phyloP scores from a whole-genome alignment of 2,113 vertebrate genomes.

The Myotis lucifugus region DNA sequence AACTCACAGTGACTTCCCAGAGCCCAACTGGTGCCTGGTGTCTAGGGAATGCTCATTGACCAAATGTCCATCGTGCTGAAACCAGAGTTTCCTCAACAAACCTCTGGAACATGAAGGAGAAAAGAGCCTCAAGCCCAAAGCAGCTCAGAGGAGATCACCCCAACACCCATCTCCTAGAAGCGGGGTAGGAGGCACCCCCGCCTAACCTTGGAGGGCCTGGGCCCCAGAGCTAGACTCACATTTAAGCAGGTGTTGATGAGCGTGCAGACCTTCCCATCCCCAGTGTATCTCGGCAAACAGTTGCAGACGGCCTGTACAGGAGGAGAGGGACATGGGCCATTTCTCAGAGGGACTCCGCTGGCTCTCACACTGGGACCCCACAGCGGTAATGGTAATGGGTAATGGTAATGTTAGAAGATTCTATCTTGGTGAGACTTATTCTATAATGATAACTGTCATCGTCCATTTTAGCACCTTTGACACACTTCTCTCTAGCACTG shows the following conservation, averaged over 20 bases:
- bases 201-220: neutral
- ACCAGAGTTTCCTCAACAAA: neutral
- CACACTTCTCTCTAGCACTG: neutral
- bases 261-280: slow-evolving; percentile 88
- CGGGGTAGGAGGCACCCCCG: accelerated
- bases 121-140: neutral
- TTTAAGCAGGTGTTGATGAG: slow-evolving; percentile 87
- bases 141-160: neutral
- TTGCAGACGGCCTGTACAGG: slow-evolving; percentile 89
- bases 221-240: slow-evolving; percentile 81
- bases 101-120: neutral
- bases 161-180: accelerated
- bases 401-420: accelerated
- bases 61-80: neutral
- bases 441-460: accelerated
- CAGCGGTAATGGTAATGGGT: accelerated
- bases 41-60: neutral
- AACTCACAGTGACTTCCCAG: neutral
- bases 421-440: neutral
- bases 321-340: neutral
- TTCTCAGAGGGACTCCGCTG: neutral
- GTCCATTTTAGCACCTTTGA: neutral
- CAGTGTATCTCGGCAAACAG: slow-evolving; percentile 87
- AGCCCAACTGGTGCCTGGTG: too few species aligned
- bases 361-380: neutral